Percentiles rank a stretch among this genome's conserved stretches.
phyloP scores from a whole-genome alignment of 2,888 invertebrate species.

The Morpho achilles region DNA sequence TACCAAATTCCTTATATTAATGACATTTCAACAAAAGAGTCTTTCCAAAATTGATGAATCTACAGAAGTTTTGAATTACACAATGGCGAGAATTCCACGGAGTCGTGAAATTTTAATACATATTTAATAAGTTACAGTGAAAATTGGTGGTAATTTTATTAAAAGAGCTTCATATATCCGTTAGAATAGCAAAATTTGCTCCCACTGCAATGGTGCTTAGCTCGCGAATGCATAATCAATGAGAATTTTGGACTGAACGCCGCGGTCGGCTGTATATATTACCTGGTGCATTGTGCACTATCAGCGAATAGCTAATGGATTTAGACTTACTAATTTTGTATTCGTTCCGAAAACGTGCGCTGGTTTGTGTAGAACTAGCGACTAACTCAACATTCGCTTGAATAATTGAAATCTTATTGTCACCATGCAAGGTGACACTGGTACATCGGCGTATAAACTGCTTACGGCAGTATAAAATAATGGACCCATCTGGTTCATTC shows the following conservation, averaged over 20 bases:
- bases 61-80: no score
- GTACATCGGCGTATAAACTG: no score
- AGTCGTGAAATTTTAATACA: no score
- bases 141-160: background rate
- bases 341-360: conserved; percentile 1
- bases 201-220: conserved; percentile 1
- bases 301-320: conserved; percentile 2
- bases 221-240: conserved; percentile 12
- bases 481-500: no score
- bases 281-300: conserved; percentile 2
- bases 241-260: conserved; percentile 12
- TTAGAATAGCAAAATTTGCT: background rate
- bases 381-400: background rate
- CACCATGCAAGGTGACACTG: no score
- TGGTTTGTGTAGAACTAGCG: background rate
- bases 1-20: no score
- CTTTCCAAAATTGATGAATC: no score
- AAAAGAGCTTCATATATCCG: background rate
- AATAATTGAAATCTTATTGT: background rate
- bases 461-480: no score
- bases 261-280: conserved; percentile 11
- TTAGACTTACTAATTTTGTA: background rate
- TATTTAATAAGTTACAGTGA: no score
- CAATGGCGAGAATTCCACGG: no score
- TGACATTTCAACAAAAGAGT: no score